Evolutionary conservation across 2,797 vertebrate genomes (phyloP), one percentile per base, ranked within the genome.

Genomic region (Hoplostethus atlanticus): DNA sequence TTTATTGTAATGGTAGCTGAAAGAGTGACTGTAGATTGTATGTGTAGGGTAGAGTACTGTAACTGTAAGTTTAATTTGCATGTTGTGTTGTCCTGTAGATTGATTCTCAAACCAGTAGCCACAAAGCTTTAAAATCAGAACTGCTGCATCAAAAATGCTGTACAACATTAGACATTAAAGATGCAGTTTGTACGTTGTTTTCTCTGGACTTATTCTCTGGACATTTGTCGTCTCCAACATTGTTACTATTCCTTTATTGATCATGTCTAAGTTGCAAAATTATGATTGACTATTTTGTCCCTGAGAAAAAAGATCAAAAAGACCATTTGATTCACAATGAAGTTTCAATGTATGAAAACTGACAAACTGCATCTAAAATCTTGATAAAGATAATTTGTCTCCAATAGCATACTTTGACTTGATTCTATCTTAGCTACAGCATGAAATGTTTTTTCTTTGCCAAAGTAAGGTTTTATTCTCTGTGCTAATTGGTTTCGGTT

Each of bases 391-490:
- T 58, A 30, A 55, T 38, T 66, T 0, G 34, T 57, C 42, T 62
- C 4, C 47, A 30, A 30, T 40, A 17, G 10, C 50, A 11, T 44
- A 59, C 34, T 40, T 59, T 46, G 40, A 16, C 2, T 56, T 56
- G 4, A 15, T 15, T 57, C 9, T 17, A 42, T 42, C 28, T 55
- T 31, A 36, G 55, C 17, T 31, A 16, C 12, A 55, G 15, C 12
- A 13, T 53, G 16, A 53, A 30, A 31, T 56, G 34, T 78, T 16
- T 69, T 53, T 12, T 74, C 63, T 72, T 72, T 80, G 70, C 72
- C 71, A 80, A 57, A 64, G 13, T 52, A 34, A 30, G 61, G 21
- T 79, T 83, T 70, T 25, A 47, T 15, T 58, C 66, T 50, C 16
- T 57, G 13, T 71, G 40, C 9, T 6, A 15, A 47, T 48, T n/a